Evolutionary conservation across 1,140 invertebrate genomes (phyloP), one percentile per base, ranked within the genome.

Genomic region (Drosophila elegans): DNA sequence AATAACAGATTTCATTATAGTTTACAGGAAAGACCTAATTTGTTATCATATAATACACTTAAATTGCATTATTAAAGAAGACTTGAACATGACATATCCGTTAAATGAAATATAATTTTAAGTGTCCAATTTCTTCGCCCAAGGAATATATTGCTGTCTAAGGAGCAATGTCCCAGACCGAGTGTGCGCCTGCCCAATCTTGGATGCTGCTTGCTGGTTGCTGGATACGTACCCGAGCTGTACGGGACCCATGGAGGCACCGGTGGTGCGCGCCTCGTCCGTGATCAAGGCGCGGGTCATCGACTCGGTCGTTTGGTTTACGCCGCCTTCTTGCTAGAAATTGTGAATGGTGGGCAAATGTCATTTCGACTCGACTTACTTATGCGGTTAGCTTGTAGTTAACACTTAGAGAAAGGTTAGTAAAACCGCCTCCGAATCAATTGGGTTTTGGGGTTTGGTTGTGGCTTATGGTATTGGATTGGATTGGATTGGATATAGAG

Each of bases 251-350:
- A 96, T 94, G 90, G 94, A 94, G 94, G 96, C 96, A 94, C 95
- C 95, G 91, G 94, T 94, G 92, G 94, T 95, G 93, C 96, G 96
- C 93, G 95, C 95, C 94, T 97, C 96, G 93, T 97, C 97, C 93
- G 96, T 96, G 94, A 97, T 97, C 93, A 97, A 95, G 93, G 96
- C 96, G 92, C 96, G 95, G 93, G 96, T 97, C 96, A 97, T 97
- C 93, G 96, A 97, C 93, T 97, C 97, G 92, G 95, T 96, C 93
- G 96, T 97, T 94, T 96, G 95, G 94, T 95, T 97, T 92, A 96
- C 94, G 94, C 96, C 96, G 94, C 96, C 96, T 94, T 97, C 96
- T 95, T 97, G 96, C 96, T 97, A 91, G 57, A 92, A 91, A 73
- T 82, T 90, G 60, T 39, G 57, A 63, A 63, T 42, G 60, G 56